A percentile compares a stretch with the other conserved stretches of the same genome.
These are phyloP conservation scores for Tipula helvola DNA, from an alignment of 2,888 invertebrate genomes.

Conservation along the genomic window DNA sequence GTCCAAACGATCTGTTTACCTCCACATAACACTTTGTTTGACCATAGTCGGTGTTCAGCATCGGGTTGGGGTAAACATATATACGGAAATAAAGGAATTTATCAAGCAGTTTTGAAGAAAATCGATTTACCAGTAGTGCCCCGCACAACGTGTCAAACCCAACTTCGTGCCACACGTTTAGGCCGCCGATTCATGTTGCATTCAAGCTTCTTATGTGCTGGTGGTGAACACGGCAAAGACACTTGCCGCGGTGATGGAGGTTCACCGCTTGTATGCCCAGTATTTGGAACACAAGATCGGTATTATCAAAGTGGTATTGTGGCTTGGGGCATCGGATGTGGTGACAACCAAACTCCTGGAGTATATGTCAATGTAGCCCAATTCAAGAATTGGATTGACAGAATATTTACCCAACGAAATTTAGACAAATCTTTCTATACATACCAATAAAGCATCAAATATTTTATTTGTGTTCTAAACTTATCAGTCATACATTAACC, in stretches of 20 bases:
- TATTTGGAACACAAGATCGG: constrained; percentile 33
- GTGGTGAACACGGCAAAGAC: constrained; percentile 59
- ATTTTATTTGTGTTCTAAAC: background rate
- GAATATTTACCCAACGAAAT: constrained; percentile 29
- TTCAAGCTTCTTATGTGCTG: constrained; percentile 62
- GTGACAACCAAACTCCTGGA: constrained; percentile 50
- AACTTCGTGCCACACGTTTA: constrained; percentile 51
- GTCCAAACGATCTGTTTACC: constrained; percentile 59
- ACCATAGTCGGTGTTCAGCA: constrained; percentile 25
- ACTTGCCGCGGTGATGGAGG: constrained; percentile 71
- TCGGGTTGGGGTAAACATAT: constrained; percentile 33
- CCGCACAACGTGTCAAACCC: constrained; percentile 32
- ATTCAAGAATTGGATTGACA: constrained; percentile 57
- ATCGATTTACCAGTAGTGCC: constrained; percentile 59
- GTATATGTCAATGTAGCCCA: constrained; percentile 59
- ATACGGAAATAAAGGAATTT: constrained; percentile 37
- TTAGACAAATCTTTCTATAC: constrained; percentile 22
- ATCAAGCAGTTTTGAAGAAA: constrained; percentile 52
- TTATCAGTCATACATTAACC: background rate
- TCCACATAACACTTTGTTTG: constrained; percentile 32
- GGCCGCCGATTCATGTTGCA: constrained; percentile 54
- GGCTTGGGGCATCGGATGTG: constrained; percentile 75
- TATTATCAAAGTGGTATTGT: constrained; percentile 48
- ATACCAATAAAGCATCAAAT: background rate
- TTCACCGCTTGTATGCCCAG: constrained; percentile 62